Evolutionary conservation across 2,888 invertebrate genomes (phyloP).

Genomic region (Dicycla oo): DNA sequence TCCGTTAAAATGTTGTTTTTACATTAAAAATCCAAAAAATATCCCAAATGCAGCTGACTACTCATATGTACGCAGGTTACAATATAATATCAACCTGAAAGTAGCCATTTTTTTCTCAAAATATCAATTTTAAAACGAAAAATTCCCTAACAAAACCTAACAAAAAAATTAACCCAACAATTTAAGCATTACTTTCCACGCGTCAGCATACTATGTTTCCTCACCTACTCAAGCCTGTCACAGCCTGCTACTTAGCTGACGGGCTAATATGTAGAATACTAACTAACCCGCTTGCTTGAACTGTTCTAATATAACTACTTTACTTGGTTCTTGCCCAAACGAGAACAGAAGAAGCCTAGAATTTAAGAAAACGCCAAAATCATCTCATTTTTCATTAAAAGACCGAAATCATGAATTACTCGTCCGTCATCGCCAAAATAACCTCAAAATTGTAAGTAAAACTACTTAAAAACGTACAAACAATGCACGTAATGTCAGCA

Average conservation of each 20-base stretch:
- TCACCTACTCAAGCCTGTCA: background rate
- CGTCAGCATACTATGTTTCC: background rate
- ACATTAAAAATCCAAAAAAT: background rate
- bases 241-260: background rate
- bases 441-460: conserved; percentile 5
- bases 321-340: background rate
- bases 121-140: background rate
- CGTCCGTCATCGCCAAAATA: background rate
- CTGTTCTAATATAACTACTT: background rate
- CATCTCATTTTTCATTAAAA: background rate
- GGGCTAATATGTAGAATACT: background rate
- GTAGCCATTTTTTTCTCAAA: background rate
- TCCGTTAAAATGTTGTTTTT: background rate
- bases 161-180: too few relatives aligned
- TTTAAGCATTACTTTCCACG: too few relatives aligned
- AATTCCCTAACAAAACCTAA: too few relatives aligned
- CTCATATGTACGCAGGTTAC: background rate
- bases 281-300: too few relatives aligned
- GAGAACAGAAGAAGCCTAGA: background rate
- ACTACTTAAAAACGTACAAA: conserved; percentile 11
- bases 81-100: background rate
- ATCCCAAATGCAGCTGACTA: background rate
- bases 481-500: conserved; percentile 56
- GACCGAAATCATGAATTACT: background rate
- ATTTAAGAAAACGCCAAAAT: background rate